A percentile compares a stretch with the other conserved stretches of the same genome.
Conservation (phyloP, 2,888 invertebrate genomes). For the Drosophila barbarae region DNA sequence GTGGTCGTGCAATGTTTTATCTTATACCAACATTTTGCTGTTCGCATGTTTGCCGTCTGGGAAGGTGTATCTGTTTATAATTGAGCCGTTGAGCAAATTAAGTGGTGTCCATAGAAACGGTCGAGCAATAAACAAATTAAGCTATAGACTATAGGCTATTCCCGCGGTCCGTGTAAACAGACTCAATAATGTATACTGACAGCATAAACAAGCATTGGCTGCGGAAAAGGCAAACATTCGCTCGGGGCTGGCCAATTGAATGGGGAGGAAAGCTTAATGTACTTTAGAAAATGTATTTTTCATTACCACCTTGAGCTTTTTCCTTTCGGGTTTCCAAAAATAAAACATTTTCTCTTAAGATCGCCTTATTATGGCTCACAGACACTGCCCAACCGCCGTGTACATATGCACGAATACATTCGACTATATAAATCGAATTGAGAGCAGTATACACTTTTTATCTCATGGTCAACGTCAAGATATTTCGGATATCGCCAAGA, state of each 20-base stretch:
- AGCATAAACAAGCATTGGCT: constrained; percentile 27
- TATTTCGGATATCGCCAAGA: constrained; percentile 51
- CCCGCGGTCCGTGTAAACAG: constrained; percentile 28
- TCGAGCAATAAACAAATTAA: constrained; percentile 30
- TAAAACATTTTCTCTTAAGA: constrained; percentile 65
- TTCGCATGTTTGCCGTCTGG: constrained; percentile 35
- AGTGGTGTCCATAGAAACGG: constrained; percentile 34
- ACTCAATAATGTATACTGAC: constrained; percentile 29
- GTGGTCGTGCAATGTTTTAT: constrained; percentile 27
- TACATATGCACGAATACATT: constrained; percentile 26
- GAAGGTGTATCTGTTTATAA: constrained; percentile 28
- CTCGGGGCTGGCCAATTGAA: constrained; percentile 12
- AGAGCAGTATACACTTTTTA: constrained; percentile 62
- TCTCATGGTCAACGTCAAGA: constrained; percentile 74
- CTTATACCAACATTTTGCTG: constrained; percentile 34
- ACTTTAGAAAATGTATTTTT: constrained; percentile 54
- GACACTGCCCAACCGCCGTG: constrained; percentile 42
- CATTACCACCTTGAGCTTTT: constrained; percentile 70
- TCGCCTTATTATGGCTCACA: constrained; percentile 42
- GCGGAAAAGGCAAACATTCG: constrained; percentile 26
- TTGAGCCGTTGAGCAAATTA: constrained; percentile 26
- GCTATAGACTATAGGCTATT: constrained; percentile 28
- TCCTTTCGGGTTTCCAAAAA: constrained; percentile 61
- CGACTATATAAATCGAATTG: constrained; percentile 51
- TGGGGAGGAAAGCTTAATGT: constrained; percentile 57